Evolutionary conservation across 2,888 invertebrate species (phyloP).

Genomic region (Xestia ashworthii): DNA sequence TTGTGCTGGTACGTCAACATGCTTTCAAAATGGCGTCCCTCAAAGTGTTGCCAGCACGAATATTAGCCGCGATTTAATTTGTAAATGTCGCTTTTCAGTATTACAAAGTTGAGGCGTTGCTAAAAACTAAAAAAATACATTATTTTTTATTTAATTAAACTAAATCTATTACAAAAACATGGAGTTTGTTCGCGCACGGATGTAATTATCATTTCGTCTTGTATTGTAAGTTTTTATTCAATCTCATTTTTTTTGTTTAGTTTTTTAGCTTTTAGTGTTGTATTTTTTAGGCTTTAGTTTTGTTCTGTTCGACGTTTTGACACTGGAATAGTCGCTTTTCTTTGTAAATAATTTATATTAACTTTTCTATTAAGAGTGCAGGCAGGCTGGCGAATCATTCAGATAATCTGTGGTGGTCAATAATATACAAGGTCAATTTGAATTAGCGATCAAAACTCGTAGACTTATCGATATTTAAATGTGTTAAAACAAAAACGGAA

Average conservation of each 20-base stretch:
- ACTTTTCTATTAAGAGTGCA: not conserved
- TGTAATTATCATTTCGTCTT: slow-evolving; percentile 46
- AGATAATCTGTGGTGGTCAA: not conserved
- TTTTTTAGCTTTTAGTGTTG: slow-evolving; percentile 66
- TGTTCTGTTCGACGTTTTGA: slow-evolving; percentile 62
- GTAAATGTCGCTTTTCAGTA: slow-evolving; percentile 78
- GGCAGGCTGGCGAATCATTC: not conserved
- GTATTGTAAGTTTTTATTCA: slow-evolving; percentile 54
- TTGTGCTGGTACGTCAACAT: not conserved
- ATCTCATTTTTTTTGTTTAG: slow-evolving; percentile 71
- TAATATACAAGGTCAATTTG: not conserved
- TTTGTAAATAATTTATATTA: slow-evolving; percentile 35
- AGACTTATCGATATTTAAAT: not conserved
- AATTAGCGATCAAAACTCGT: not conserved
- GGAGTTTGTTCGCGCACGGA: slow-evolving; percentile 43
- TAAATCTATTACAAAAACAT: slow-evolving; percentile 31
- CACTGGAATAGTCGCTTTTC: slow-evolving; percentile 36
- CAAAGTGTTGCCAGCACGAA: slow-evolving; percentile 42
- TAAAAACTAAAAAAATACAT: slow-evolving; percentile 47
- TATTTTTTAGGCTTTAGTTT: slow-evolving; percentile 67
- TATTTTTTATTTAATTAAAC: slow-evolving; percentile 33
- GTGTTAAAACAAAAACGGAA: not conserved
- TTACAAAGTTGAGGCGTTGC: slow-evolving; percentile 82
- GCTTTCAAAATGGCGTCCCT: slow-evolving; percentile 9
- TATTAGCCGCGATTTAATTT: slow-evolving; percentile 57